A percentile compares a stretch with the other conserved stretches of the same genome.
phyloP scores from a whole-genome alignment of 2,888 invertebrate genomes.

The Pollenia amentaria region DNA sequence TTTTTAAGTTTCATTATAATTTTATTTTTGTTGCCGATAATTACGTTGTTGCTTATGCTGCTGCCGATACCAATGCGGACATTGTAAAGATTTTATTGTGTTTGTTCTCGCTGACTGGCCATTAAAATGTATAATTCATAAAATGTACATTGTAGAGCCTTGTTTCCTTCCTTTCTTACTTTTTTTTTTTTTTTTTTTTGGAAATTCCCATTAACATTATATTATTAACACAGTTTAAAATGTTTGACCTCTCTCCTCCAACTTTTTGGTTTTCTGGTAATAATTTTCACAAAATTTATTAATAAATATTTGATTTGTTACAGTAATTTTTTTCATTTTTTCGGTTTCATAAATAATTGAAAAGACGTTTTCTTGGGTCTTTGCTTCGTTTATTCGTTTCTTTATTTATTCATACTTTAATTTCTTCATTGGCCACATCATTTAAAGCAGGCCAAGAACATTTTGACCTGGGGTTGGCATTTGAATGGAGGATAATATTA shows the following conservation, averaged over 20 bases:
- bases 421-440: constrained; percentile 31
- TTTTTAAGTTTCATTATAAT: neutral
- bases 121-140: neutral
- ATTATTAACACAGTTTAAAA: constrained; percentile 39
- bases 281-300: constrained; percentile 54
- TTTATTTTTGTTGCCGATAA: constrained; percentile 9
- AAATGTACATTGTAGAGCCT: neutral
- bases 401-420: neutral
- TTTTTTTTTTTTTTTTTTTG: neutral
- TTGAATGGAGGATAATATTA: constrained; percentile 4
- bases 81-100: constrained; percentile 8
- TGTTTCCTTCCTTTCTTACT: neutral
- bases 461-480: constrained; percentile 8
- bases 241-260: neutral
- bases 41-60: neutral
- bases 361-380: neutral
- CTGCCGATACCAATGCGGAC: constrained; percentile 1
- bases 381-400: neutral
- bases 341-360: constrained; percentile 41
- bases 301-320: constrained; percentile 67
- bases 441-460: neutral
- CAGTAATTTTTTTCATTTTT: constrained; percentile 10
- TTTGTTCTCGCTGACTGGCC: neutral
- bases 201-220: constrained; percentile 52
- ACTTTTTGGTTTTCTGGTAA: neutral